These are phyloP conservation scores for Tapirus indicus DNA, from an alignment of 2,797 vertebrate genomes.

Conservation along the genomic window DNA sequence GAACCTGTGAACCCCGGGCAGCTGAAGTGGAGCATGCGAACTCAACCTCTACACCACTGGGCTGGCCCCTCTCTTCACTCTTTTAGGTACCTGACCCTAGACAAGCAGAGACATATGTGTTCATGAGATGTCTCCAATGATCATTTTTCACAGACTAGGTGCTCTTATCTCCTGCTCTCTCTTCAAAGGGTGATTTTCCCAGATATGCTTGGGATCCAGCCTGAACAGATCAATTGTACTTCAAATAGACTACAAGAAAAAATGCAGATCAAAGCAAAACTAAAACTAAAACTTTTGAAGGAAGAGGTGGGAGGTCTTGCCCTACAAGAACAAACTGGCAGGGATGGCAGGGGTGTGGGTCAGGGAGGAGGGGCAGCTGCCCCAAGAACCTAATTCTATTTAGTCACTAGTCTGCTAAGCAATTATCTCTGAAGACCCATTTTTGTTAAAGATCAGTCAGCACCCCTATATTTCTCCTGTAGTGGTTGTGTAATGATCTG, in stretches of 20 bases:
- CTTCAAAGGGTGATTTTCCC: conserved; percentile 55
- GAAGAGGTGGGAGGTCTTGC: background rate
- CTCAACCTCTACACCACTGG: too few relatives aligned
- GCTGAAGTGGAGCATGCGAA: too few relatives aligned
- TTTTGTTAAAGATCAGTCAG: background rate
- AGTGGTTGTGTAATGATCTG: background rate
- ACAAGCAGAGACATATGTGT: conserved; percentile 37
- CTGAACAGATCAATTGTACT: background rate
- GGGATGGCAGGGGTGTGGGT: background rate
- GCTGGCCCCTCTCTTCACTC: background rate
- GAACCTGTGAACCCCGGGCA: too few relatives aligned
- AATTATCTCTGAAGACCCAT: conserved; percentile 15
- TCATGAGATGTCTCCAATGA: conserved; percentile 47
- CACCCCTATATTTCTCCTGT: background rate
- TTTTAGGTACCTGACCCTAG: conserved; percentile 20
- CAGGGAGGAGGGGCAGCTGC: background rate
- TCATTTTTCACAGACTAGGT: conserved; percentile 16
- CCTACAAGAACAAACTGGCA: background rate
- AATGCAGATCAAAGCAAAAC: conserved; percentile 41
- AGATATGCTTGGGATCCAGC: background rate
- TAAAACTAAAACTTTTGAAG: background rate
- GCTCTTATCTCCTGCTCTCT: conserved; percentile 35
- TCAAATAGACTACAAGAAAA: conserved; percentile 42
- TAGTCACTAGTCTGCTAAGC: background rate
- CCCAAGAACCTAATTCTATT: background rate